Base-by-base conservation (phyloP, 2,888 invertebrate species). In the Dicyrtoma fusca region DNA sequence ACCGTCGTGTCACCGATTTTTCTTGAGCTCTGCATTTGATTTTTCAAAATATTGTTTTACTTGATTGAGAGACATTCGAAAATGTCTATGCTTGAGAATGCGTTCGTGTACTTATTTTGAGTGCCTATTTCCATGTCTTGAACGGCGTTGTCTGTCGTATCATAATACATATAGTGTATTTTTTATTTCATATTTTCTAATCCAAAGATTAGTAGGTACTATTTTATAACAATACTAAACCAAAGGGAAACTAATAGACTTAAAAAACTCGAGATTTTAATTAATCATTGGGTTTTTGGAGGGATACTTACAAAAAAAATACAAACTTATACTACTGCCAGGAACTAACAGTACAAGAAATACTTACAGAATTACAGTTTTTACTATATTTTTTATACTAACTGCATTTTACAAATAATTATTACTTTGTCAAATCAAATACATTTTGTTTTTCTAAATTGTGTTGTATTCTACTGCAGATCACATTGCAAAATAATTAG, bases 1-100 rank as follows among this genome's bases (percentile, higher is more conserved):
- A 80, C 74, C 76, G 71, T 61, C 76, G 79, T 45, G 61, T 76
- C 69, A 78, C 79, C 61, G 66, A 75, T 61, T 80, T 77, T 71
- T 76, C 76, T 65, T 80, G 26, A 23, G 57, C 14, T 25, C 6
- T 26, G 17, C 14, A 13, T 25, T 57, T 26, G 14, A 25, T 21
- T 23, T 55, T 21, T 17, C 51, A 51, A 51, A 51, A 51, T 51
- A n/a, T 19, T 5, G 21, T n/a, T 55, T 55, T 6, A 55, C 10
- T 21, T n/a, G n/a, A n/a, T n/a, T n/a, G n/a, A n/a, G n/a, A n/a
- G n/a, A n/a, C 34, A 34, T 34, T 34, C 8, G 3, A 34, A 34
- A 34, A 34, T 34, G 34, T 34, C 34, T 8, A 34, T 5, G 34
- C 34, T 34, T 34, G 34, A 34, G 34, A 34, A 34, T 34, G 34